phyloP scores from a whole-genome alignment of 2,113 vertebrate genomes.

The Hassar affinis region DNA sequence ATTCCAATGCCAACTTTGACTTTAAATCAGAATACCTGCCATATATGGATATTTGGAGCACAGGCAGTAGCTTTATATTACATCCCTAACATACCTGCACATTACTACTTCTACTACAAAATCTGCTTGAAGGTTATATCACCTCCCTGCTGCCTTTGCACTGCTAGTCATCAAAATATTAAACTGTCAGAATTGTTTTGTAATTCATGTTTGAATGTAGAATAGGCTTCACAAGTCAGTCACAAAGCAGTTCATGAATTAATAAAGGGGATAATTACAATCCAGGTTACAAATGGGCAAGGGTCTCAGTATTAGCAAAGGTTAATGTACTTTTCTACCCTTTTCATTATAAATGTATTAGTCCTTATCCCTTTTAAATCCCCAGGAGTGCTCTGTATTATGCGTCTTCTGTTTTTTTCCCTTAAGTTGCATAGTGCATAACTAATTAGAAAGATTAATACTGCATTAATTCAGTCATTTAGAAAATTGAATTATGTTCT shows the following conservation, averaged over 20 bases:
- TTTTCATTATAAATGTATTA: slow-evolving; percentile 44
- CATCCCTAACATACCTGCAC: background rate
- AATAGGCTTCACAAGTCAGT: slow-evolving; percentile 24
- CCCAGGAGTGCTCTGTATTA: slow-evolving; percentile 47
- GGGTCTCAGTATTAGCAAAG: slow-evolving; percentile 60
- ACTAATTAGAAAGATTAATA: slow-evolving; percentile 15
- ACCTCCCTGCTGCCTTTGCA: background rate
- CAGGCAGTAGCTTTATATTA: background rate
- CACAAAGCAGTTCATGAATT: slow-evolving; percentile 41
- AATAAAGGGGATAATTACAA: slow-evolving; percentile 58
- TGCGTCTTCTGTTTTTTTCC: background rate
- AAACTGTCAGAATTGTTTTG: background rate
- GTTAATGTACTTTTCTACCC: slow-evolving; percentile 65
- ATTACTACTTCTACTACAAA: background rate
- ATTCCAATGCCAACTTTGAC: background rate
- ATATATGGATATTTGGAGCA: background rate
- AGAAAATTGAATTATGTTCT: slow-evolving; percentile 68
- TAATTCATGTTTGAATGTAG: slow-evolving; percentile 8
- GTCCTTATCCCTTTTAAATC: slow-evolving; percentile 54
- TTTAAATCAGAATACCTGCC: background rate
- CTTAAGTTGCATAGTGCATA: slow-evolving; percentile 24
- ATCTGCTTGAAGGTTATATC: background rate
- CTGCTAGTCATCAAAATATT: background rate
- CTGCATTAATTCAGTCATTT: slow-evolving; percentile 56
- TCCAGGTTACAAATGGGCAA: slow-evolving; percentile 46